Conservation (phyloP, 2,888 invertebrate species). For the Holacanthella duospinosa region DNA sequence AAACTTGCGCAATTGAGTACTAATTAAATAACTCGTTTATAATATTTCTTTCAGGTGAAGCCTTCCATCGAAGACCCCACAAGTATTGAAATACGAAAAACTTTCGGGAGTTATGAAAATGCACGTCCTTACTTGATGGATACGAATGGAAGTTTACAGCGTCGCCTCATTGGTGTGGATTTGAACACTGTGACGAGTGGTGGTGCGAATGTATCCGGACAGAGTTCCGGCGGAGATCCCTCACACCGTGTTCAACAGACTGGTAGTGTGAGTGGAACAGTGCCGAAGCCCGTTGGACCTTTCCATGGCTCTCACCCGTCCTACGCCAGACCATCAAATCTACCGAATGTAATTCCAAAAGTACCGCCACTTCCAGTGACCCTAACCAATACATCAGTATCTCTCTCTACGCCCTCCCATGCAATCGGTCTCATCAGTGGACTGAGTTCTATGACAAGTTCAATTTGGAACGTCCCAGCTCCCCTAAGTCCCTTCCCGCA, state of each 20-base stretch:
- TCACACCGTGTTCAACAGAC: not conserved
- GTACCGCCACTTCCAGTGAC: not conserved
- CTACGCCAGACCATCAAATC: not conserved
- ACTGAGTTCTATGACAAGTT: not conserved
- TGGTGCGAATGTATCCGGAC: not conserved
- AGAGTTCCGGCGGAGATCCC: not conserved
- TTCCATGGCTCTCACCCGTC: not conserved
- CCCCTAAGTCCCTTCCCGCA: not conserved
- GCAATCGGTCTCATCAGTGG: not conserved
- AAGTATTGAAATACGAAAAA: slow-evolving; percentile 36
- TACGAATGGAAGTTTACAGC: slow-evolving; percentile 44
- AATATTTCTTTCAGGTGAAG: slow-evolving; percentile 24
- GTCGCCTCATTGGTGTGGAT: slow-evolving; percentile 53
- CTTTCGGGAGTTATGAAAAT: slow-evolving; percentile 36
- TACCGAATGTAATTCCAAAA: not conserved
- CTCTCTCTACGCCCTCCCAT: not conserved
- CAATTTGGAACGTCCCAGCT: not conserved
- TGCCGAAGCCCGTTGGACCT: no score
- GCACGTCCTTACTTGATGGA: slow-evolving; percentile 37
- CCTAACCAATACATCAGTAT: no score
- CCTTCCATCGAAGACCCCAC: slow-evolving; percentile 37
- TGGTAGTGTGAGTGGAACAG: not conserved
- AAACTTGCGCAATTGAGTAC: no score
- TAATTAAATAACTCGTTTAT: no score
- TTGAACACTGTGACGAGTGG: slow-evolving; percentile 20